Base-by-base conservation (phyloP, 2,888 invertebrate species). In the Linyphia triangularis region DNA sequence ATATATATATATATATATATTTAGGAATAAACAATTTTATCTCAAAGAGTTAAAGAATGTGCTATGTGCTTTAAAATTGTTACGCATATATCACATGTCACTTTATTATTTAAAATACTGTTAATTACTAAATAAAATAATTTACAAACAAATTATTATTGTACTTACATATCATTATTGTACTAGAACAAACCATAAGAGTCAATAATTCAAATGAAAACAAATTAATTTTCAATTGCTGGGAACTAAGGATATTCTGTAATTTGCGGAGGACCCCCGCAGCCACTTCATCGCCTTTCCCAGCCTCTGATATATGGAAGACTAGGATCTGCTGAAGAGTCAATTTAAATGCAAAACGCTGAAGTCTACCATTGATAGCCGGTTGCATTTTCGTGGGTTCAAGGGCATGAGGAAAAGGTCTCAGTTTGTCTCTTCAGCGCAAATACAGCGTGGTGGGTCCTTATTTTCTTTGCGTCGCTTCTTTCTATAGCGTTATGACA, bases 291-390 rank as follows among this genome's bases (percentile, higher is more conserved):
- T 30, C 67, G 67, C 30, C 67, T 51, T 51, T 70, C 26, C 43
- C n/a, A n/a, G 24, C 9, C n/a, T 59, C 24, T 69, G 59, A 81
- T 70, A 70, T 70, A 81, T 81, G 81, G 81, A n/a, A n/a, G 33
- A 59, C 69, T n/a, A 40, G 37, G 37, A 59, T 33, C 69, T 26
- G 33, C 59, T 81, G 81, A 81, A 24, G 70, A 81, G 81, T 81
- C 81, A 81, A 81, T 81, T 81, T 81, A 81, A 81, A 81, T 81
- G 81, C 81, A 81, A 81, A 81, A 69, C 30, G 51, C 67, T 19
- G 65, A 19, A 70, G 33, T n/a, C 69, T 70, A 81, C 81, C 69
- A 22, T 19, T 70, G 24, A 59, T 57, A 37, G 33, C 65, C 67
- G 24, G n/a, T 28, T 26, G 77, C 43, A 75, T 65, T 67, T 43